phyloP scores from a whole-genome alignment of 2,888 invertebrate genomes.

The Lapara coniferarum region DNA sequence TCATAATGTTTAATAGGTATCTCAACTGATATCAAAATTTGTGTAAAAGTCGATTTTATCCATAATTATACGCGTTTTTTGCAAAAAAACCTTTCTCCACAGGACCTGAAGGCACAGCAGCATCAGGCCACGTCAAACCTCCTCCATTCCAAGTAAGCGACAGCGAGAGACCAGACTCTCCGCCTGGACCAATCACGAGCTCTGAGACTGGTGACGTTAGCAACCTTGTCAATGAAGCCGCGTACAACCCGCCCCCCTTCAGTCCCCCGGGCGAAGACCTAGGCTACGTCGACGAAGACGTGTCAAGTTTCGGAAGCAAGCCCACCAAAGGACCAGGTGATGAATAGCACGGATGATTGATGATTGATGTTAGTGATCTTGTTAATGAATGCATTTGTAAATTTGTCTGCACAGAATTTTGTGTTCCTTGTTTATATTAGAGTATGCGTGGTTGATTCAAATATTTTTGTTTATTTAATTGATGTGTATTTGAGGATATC shows the following conservation, averaged over 20 bases:
- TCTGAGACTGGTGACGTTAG: slow-evolving; percentile 34
- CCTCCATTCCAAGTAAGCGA: slow-evolving; percentile 71
- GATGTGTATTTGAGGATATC: too few species aligned
- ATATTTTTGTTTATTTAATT: too few species aligned
- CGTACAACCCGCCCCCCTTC: slow-evolving; percentile 41
- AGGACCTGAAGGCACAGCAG: slow-evolving; percentile 82
- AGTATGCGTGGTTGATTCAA: neutral
- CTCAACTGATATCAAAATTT: too few species aligned
- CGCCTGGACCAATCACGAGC: slow-evolving; percentile 41
- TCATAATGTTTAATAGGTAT: too few species aligned
- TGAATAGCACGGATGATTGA: slow-evolving; percentile 70
- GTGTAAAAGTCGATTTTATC: too few species aligned
- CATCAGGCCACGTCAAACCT: slow-evolving; percentile 83
- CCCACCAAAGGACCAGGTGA: slow-evolving; percentile 80
- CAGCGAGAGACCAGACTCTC: slow-evolving; percentile 54
- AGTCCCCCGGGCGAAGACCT: slow-evolving; percentile 50
- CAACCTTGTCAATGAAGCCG: slow-evolving; percentile 22
- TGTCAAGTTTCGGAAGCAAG: slow-evolving; percentile 61
- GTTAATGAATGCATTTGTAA: slow-evolving; percentile 41
- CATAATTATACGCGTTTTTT: neutral
- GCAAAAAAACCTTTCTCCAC: slow-evolving; percentile 17
- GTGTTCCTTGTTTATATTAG: neutral
- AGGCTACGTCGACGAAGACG: slow-evolving; percentile 66
- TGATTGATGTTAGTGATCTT: slow-evolving; percentile 76
- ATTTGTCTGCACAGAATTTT: slow-evolving; percentile 6